Evolutionary conservation across 2,113 vertebrate species (phyloP).

Genomic region (Aldabrachelys gigantea): DNA sequence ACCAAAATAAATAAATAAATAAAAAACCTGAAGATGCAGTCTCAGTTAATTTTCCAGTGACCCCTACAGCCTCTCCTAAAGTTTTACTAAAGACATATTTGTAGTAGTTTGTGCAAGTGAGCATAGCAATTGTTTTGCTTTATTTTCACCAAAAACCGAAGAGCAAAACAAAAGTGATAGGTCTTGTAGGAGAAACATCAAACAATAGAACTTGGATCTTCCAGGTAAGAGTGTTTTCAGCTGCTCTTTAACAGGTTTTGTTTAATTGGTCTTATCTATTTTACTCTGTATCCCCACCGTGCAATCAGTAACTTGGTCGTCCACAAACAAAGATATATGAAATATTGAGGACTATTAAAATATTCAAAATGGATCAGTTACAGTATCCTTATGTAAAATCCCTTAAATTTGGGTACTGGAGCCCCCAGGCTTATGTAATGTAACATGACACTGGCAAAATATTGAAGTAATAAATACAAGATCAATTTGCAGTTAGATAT

Average conservation of each 20-base stretch:
- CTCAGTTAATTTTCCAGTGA: not conserved
- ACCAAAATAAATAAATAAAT: too few species aligned
- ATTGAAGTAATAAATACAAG: slow-evolving; percentile 28
- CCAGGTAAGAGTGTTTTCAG: not conserved
- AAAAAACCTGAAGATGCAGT: not conserved
- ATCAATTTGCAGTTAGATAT: not conserved
- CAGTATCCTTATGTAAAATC: not conserved
- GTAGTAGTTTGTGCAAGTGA: not conserved
- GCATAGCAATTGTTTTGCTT: not conserved
- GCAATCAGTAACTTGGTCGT: not conserved
- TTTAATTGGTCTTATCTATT: not conserved
- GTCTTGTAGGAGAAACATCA: not conserved
- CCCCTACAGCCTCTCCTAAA: not conserved
- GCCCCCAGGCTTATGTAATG: not conserved
- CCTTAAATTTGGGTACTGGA: not conserved
- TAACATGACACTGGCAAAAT: slow-evolving; percentile 35
- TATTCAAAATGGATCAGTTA: not conserved
- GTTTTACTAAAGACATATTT: not conserved
- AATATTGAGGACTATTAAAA: too few species aligned
- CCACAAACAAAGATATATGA: too few species aligned
- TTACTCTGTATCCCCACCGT: not conserved
- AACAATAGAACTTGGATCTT: not conserved
- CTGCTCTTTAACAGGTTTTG: not conserved
- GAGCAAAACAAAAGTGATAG: not conserved
- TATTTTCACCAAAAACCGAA: not conserved